phyloP scores from a whole-genome alignment of 2,797 vertebrate genomes.

The Typhlichthys subterraneus region DNA sequence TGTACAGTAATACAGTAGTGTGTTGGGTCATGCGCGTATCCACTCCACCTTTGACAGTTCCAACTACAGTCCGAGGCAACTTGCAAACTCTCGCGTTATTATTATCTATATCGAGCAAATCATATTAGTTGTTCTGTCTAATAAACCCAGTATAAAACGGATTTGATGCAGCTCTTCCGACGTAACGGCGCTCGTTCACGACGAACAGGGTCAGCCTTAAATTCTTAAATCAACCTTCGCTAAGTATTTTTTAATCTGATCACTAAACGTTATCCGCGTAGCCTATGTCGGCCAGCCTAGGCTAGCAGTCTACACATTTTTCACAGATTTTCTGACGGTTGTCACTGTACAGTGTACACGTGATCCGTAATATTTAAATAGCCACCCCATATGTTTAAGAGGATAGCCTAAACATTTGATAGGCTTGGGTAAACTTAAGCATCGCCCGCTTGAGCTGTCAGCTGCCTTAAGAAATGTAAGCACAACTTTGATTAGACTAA shows the following conservation, averaged over 20 bases:
- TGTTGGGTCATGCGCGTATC: conserved; percentile 80
- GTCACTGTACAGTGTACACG: conserved; percentile 13
- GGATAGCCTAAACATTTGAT: too few species aligned
- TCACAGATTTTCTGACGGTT: background rate
- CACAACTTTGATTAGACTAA: too few species aligned
- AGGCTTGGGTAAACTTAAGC: too few species aligned
- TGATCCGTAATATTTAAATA: too few species aligned
- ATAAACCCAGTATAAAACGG: conserved; percentile 63
- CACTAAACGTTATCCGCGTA: conserved; percentile 27
- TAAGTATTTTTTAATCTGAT: conserved; percentile 50
- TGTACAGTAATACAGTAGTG: conserved; percentile 79
- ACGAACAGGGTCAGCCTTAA: conserved; percentile 68
- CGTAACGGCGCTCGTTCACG: conserved; percentile 75
- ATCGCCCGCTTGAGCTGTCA: too few species aligned
- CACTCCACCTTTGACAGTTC: conserved; percentile 88
- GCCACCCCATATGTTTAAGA: too few species aligned
- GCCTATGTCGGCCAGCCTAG: conserved; percentile 13
- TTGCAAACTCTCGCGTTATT: conserved; percentile 85
- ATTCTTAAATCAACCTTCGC: conserved; percentile 61
- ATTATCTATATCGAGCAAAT: conserved; percentile 67
- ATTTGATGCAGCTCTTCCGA: conserved; percentile 69
- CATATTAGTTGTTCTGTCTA: conserved; percentile 54
- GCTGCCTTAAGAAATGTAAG: too few species aligned
- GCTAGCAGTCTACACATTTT: conserved; percentile 1
- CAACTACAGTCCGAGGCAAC: conserved; percentile 78